Evolutionary conservation across 2,113 vertebrate genomes (phyloP).

Genomic region (Malaclemys terrapin): DNA sequence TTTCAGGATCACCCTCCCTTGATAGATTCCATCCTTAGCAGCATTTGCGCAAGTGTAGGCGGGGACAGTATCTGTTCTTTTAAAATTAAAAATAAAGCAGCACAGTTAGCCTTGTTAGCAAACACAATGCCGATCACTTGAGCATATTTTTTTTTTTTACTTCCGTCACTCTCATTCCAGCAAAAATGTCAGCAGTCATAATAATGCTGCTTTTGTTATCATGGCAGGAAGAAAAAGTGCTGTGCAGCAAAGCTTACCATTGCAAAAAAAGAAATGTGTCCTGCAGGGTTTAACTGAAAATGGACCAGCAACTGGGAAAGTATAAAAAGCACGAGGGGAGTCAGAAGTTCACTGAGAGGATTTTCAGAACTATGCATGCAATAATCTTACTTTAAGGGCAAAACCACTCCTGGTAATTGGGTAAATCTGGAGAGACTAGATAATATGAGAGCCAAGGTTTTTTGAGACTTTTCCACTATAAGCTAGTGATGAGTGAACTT

Average conservation of each 20-base stretch:
- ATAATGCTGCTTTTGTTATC: not conserved
- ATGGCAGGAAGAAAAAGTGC: not conserved
- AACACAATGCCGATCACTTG: not conserved
- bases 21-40: not conserved
- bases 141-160: not conserved
- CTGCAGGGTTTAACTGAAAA: not conserved
- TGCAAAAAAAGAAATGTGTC: not conserved
- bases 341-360: not conserved
- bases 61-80: not conserved
- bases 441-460: not conserved
- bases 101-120: not conserved
- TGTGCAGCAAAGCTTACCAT: not conserved
- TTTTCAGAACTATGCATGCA: not conserved
- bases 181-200: not conserved
- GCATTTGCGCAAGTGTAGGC: not conserved
- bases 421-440: not conserved
- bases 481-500: not conserved
- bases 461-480: not conserved
- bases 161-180: not conserved
- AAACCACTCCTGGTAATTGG: not conserved
- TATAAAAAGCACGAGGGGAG: not conserved
- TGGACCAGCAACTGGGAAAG: not conserved
- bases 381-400: not conserved
- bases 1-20: not conserved
- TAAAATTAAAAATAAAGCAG: constrained; percentile 9